Percentiles rank a stretch among this genome's conserved stretches.
These are phyloP conservation scores for Grammomys dolichurus DNA, from an alignment of 2,113 vertebrate genomes.

Conservation along the genomic window DNA sequence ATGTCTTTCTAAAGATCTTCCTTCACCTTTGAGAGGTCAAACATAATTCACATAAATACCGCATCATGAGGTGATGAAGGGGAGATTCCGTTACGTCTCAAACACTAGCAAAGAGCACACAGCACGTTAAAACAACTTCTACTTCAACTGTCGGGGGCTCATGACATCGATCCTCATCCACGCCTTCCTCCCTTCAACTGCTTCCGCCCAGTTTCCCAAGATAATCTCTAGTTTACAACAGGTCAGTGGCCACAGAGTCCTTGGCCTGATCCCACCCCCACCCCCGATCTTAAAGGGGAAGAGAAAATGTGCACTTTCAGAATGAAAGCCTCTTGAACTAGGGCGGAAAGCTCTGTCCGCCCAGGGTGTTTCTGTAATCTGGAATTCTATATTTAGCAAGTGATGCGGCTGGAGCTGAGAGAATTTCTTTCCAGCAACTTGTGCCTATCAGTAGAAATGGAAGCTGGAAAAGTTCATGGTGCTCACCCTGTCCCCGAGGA, in stretches of 20 bases:
- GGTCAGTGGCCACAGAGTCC: neutral
- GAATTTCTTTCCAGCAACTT: constrained; percentile 14
- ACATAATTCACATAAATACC: constrained; percentile 36
- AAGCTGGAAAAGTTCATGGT: neutral
- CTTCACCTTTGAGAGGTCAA: constrained; percentile 32
- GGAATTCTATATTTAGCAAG: constrained; percentile 65
- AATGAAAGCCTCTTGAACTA: neutral
- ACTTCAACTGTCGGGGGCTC: neutral
- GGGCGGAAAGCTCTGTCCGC: neutral
- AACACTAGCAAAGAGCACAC: constrained; percentile 17
- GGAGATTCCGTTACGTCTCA: constrained; percentile 61
- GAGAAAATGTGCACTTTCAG: constrained; percentile 48
- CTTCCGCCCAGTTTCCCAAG: neutral
- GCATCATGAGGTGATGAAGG: constrained; percentile 21
- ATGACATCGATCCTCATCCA: neutral
- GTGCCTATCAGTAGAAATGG: neutral
- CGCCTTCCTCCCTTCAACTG: constrained; percentile 21
- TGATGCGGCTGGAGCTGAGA: neutral
- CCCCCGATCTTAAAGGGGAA: constrained; percentile 17
- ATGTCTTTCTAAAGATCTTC: neutral
- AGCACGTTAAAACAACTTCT: neutral
- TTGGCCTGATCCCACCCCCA: neutral
- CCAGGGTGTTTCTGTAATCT: constrained; percentile 50
- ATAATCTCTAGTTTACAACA: neutral
- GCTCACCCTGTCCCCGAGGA: neutral